Evolutionary conservation across 1,140 invertebrate species (phyloP).

Genomic region (Lethrus apterus): DNA sequence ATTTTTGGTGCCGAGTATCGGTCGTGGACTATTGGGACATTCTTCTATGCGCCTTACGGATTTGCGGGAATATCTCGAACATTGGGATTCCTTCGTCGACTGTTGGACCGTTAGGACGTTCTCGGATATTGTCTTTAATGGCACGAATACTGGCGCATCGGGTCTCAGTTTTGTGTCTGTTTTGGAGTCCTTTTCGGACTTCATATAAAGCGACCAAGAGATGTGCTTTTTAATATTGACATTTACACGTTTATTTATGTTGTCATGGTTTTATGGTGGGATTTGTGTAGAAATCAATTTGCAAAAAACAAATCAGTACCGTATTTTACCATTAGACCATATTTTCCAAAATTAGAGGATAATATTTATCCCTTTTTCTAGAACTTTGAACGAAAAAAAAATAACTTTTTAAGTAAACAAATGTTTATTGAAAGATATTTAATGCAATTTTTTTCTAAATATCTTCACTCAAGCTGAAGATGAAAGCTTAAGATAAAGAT

Average conservation of each 20-base stretch:
- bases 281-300: too few relatives aligned
- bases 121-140: constrained; percentile 17
- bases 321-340: too few relatives aligned
- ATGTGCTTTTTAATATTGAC: not conserved
- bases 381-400: too few relatives aligned
- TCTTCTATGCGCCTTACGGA: constrained; percentile 22
- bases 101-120: constrained; percentile 7
- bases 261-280: constrained; percentile 7
- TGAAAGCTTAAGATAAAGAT: too few relatives aligned
- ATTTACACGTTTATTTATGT: not conserved
- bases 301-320: too few relatives aligned
- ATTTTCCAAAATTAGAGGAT: too few relatives aligned
- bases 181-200: constrained; percentile 18
- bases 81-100: constrained; percentile 21
- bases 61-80: constrained; percentile 33
- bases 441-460: too few relatives aligned
- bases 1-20: constrained; percentile 32
- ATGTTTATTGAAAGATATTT: too few relatives aligned
- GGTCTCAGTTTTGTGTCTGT: constrained; percentile 24
- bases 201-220: constrained; percentile 5
- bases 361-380: too few relatives aligned
- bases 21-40: constrained; percentile 23
- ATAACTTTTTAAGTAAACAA: too few relatives aligned
- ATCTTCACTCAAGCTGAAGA: too few relatives aligned
- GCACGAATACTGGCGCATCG: constrained; percentile 28